Conservation (phyloP, 2,888 invertebrate species). For the Micoletzkya japonica region DNA sequence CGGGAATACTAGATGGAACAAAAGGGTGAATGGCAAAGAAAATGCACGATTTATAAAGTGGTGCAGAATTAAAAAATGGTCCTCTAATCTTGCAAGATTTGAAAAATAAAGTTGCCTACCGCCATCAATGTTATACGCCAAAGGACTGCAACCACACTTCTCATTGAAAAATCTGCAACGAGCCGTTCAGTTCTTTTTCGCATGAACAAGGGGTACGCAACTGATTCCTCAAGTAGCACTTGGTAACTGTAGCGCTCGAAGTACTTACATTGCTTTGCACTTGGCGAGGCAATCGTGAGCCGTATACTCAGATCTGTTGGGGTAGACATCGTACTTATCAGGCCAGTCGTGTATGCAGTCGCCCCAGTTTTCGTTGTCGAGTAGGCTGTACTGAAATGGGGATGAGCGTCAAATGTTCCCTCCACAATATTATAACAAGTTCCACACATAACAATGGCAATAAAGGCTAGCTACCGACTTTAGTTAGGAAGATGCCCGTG, state of each 20-base stretch:
- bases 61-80: no score
- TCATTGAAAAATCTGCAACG: conserved; percentile 23
- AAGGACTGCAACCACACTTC: conserved; percentile 25
- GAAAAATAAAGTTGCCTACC: no score
- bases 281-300: conserved; percentile 4
- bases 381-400: neutral
- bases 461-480: neutral
- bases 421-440: neutral
- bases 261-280: conserved; percentile 12
- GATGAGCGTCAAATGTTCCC: neutral
- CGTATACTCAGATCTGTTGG: neutral
- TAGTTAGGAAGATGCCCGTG: neutral
- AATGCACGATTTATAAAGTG: no score
- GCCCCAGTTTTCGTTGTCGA: conserved; percentile 12
- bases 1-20: conserved; percentile 24
- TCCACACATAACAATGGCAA: neutral
- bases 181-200: no score
- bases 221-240: neutral
- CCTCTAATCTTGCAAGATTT: no score
- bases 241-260: neutral
- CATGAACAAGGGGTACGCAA: neutral
- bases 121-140: conserved; percentile 25
- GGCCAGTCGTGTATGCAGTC: conserved; percentile 8
- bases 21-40: no score
- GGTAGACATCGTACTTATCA: neutral